Conservation (phyloP, 2,888 invertebrate species). For the Oxycera nigricornis region DNA sequence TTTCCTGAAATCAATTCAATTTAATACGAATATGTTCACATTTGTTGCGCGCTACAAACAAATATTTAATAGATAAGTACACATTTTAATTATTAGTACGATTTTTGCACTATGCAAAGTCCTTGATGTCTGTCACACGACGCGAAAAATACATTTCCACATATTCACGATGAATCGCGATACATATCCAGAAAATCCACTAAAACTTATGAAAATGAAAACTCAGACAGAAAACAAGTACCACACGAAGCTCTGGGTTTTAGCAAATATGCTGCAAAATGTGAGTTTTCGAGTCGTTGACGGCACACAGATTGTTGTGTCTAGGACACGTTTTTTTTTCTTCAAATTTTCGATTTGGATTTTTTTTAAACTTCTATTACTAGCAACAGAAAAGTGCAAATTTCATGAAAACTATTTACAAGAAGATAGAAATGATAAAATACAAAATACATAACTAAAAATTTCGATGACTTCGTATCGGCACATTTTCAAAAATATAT, state of each 20-base stretch:
- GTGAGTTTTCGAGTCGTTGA: neutral
- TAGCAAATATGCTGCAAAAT: slow-evolving; percentile 28
- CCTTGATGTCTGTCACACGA: too few relatives aligned
- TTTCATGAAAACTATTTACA: too few relatives aligned
- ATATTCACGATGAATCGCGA: slow-evolving; percentile 5
- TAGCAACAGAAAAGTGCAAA: too few relatives aligned
- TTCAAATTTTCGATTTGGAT: too few relatives aligned
- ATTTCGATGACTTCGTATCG: neutral
- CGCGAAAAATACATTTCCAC: slow-evolving; percentile 23
- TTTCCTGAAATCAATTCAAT: too few relatives aligned
- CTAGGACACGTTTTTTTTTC: too few relatives aligned
- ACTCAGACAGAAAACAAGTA: neutral
- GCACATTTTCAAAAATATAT: neutral
- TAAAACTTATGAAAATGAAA: too few relatives aligned
- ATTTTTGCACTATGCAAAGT: too few relatives aligned
- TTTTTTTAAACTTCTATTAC: too few relatives aligned
- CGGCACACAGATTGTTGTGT: neutral
- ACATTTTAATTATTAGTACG: neutral
- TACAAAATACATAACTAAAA: neutral
- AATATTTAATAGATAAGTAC: slow-evolving; percentile 22
- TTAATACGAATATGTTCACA: too few relatives aligned
- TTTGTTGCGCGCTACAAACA: neutral
- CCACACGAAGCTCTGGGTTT: neutral
- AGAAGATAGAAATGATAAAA: too few relatives aligned
- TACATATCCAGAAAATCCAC: too few relatives aligned